A percentile compares a stretch with the other conserved stretches of the same genome.
Evolutionary conservation across 2,113 vertebrate species (phyloP).

Genomic region (Hydrolagus affinis): DNA sequence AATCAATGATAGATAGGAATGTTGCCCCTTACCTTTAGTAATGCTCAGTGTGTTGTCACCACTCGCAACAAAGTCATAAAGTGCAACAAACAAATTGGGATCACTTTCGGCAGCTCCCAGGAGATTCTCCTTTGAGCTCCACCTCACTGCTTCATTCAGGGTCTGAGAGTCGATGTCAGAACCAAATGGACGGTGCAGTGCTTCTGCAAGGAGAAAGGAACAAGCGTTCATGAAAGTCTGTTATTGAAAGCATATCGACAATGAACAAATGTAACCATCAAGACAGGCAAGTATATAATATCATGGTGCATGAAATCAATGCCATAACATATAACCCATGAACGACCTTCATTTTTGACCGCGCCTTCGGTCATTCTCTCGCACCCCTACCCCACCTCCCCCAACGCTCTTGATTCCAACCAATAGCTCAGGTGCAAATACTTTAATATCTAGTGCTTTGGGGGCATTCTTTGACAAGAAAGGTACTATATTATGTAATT

Average conservation of each 20-base stretch:
- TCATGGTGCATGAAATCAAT: too few species aligned
- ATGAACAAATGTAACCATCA: neutral
- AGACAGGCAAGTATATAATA: too few species aligned
- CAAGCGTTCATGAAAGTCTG: neutral
- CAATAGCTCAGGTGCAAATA: too few species aligned
- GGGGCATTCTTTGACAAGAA: too few species aligned
- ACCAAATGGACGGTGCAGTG: slow-evolving; percentile 81
- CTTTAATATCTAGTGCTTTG: too few species aligned
- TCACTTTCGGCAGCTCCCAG: slow-evolving; percentile 92
- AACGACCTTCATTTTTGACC: too few species aligned
- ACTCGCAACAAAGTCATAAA: slow-evolving; percentile 99
- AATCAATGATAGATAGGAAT: neutral
- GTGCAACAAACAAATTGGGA: slow-evolving; percentile 97
- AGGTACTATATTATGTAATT: too few species aligned
- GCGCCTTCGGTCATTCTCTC: too few species aligned
- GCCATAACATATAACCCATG: too few species aligned
- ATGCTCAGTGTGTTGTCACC: slow-evolving; percentile 98
- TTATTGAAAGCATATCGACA: too few species aligned
- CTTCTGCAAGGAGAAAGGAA: slow-evolving; percentile 62
- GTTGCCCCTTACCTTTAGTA: slow-evolving; percentile 76
- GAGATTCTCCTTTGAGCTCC: slow-evolving; percentile 98
- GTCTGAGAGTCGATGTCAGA: slow-evolving; percentile 74
- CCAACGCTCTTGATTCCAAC: too few species aligned
- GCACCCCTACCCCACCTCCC: too few species aligned
- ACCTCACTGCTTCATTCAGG: slow-evolving; percentile 89